Conservation (phyloP, 37 sponge, comb jelly and placozoan genomes). For the Axinella damicornis region DNA sequence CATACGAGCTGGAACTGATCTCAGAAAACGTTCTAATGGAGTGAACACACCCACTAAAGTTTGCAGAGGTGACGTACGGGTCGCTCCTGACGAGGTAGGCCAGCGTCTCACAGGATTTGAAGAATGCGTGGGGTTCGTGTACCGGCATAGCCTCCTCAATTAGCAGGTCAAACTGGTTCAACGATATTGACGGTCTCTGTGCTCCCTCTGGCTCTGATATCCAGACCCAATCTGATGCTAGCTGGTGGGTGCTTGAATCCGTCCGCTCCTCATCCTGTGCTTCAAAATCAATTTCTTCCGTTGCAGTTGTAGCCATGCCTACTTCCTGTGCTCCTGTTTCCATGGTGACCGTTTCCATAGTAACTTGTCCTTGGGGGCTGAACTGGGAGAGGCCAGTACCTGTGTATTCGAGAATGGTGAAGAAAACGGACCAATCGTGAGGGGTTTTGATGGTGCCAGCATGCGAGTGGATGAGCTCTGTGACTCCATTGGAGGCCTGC, state of each 20-base stretch:
- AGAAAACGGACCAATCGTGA: constrained; percentile 80
- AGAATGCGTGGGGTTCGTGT: constrained; percentile 53
- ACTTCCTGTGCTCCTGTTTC: background rate
- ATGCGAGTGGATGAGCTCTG: constrained; percentile 61
- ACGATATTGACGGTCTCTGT: background rate
- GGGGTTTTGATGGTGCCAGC: constrained; percentile 22
- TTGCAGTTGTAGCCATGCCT: background rate
- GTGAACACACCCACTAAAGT: constrained; percentile 69
- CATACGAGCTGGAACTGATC: constrained; percentile 25
- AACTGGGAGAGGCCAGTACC: background rate
- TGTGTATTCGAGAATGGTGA: constrained; percentile 72
- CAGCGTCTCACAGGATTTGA: constrained; percentile 60
- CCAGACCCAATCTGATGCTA: constrained; percentile 2
- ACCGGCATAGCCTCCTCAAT: constrained; percentile 11
- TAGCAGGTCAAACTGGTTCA: constrained; percentile 46
- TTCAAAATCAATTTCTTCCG: background rate
- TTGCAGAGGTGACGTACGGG: constrained; percentile 30
- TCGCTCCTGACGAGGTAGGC: constrained; percentile 45
- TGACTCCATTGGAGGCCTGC: constrained; percentile 58
- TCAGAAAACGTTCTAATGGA: constrained; percentile 67
- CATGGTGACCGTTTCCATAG: background rate
- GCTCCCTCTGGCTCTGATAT: background rate
- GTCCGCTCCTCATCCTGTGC: background rate
- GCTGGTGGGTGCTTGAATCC: background rate
- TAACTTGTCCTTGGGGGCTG: background rate